Conservation (phyloP, 2,113 vertebrate species). For the Cryptomyrus ogoouensis region DNA sequence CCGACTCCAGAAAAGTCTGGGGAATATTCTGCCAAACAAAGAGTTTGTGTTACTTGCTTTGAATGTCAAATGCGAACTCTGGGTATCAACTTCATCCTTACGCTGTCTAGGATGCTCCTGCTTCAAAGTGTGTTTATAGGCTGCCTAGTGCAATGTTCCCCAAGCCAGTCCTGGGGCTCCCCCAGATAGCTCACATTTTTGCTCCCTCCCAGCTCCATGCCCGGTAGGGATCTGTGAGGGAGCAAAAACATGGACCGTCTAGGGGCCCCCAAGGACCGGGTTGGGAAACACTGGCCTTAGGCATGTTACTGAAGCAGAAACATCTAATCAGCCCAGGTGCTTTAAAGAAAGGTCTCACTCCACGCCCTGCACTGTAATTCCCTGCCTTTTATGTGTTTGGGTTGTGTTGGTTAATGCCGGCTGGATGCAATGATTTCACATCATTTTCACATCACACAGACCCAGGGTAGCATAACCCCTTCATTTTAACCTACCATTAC, state of each 20-base stretch:
- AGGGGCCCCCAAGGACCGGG: neutral
- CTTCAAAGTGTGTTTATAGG: neutral
- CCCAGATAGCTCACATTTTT: neutral
- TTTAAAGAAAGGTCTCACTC: neutral
- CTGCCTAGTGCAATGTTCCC: neutral
- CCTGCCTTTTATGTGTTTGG: neutral
- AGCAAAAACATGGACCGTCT: neutral
- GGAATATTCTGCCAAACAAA: neutral
- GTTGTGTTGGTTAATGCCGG: neutral
- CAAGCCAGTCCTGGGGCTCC: neutral
- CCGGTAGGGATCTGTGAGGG: neutral
- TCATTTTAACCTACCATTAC: neutral
- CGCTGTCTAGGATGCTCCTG: neutral
- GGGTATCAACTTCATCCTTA: neutral
- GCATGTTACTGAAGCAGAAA: neutral
- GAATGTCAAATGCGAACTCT: neutral
- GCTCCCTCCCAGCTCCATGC: neutral
- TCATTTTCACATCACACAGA: conserved; percentile 5
- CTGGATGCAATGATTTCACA: neutral
- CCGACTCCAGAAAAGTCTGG: neutral
- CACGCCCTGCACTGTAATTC: neutral
- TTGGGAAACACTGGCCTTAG: neutral
- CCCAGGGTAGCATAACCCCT: neutral
- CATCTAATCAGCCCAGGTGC: neutral
- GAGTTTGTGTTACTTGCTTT: neutral